phyloP scores from a whole-genome alignment of 2,888 invertebrate genomes.

The Noctua fimbriata region DNA sequence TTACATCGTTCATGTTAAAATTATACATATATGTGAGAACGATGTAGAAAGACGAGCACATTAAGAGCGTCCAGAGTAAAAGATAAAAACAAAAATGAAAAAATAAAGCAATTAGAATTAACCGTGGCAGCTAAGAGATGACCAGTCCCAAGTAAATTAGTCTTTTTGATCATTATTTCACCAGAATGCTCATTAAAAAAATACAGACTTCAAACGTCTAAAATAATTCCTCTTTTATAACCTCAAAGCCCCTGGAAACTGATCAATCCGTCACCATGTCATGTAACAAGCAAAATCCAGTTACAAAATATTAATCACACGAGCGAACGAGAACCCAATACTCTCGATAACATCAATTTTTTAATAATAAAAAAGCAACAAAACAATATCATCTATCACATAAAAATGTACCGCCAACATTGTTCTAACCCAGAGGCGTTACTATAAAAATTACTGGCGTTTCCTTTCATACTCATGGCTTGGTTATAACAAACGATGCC shows the following conservation, averaged over 20 bases:
- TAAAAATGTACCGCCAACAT: slow-evolving; percentile 60
- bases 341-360: slow-evolving; percentile 37
- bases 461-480: slow-evolving; percentile 69
- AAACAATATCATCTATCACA: slow-evolving; percentile 57
- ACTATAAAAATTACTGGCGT: slow-evolving; percentile 73
- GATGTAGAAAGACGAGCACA: too few species aligned
- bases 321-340: slow-evolving; percentile 28
- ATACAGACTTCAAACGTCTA: background rate
- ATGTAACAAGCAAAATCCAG: slow-evolving; percentile 41
- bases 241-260: background rate
- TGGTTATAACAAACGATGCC: slow-evolving; percentile 70
- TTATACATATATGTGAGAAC: too few species aligned
- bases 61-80: too few species aligned
- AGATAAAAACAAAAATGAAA: too few species aligned
- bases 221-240: background rate
- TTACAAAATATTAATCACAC: slow-evolving; percentile 52
- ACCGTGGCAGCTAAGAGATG: too few species aligned
- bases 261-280: slow-evolving; percentile 31
- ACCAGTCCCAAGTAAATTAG: too few species aligned
- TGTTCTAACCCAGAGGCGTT: slow-evolving; percentile 66
- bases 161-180: too few species aligned
- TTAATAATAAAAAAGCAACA: slow-evolving; percentile 39
- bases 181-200: background rate
- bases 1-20: too few species aligned
- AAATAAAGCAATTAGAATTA: too few species aligned